phyloP scores from a whole-genome alignment of 2,888 invertebrate species.

The Gasteruption jaculator region DNA sequence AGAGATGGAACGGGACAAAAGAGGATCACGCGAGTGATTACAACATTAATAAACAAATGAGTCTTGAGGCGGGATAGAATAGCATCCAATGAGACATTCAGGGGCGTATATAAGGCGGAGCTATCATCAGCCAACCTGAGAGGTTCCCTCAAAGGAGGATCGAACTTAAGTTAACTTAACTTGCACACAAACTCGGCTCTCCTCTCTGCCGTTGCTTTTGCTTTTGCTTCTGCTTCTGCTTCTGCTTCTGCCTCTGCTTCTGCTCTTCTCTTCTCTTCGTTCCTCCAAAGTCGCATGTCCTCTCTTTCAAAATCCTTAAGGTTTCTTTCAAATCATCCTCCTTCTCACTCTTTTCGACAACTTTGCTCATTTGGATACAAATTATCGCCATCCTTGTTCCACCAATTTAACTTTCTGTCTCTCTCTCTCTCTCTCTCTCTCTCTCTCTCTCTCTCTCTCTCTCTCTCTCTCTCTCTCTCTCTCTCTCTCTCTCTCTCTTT shows the following conservation, averaged over 20 bases:
- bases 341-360: too few relatives aligned
- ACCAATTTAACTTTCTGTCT: slow-evolving; percentile 13
- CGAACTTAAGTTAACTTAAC: slow-evolving; percentile 23
- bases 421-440: slow-evolving; percentile 27
- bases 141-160: slow-evolving; percentile 27
- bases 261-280: too few relatives aligned
- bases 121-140: slow-evolving; percentile 39
- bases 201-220: slow-evolving; percentile 6
- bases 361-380: too few relatives aligned
- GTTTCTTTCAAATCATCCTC: too few relatives aligned
- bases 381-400: too few relatives aligned
- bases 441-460: slow-evolving; percentile 23
- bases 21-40: slow-evolving; percentile 50
- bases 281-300: too few relatives aligned
- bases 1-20: slow-evolving; percentile 43
- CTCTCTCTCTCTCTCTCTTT: slow-evolving; percentile 14
- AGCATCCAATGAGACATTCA: slow-evolving; percentile 41
- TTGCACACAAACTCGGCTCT: slow-evolving; percentile 6
- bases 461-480: slow-evolving; percentile 15
- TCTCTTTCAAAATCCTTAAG: too few relatives aligned
- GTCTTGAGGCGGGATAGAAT: slow-evolving; percentile 46
- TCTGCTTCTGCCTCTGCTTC: too few relatives aligned
- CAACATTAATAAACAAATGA: slow-evolving; percentile 53
- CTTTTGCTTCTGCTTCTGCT: slow-evolving; percentile 2
- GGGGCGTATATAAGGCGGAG: slow-evolving; percentile 48